Conservation (phyloP, 2,797 vertebrate species). For the Coilia nasus region DNA sequence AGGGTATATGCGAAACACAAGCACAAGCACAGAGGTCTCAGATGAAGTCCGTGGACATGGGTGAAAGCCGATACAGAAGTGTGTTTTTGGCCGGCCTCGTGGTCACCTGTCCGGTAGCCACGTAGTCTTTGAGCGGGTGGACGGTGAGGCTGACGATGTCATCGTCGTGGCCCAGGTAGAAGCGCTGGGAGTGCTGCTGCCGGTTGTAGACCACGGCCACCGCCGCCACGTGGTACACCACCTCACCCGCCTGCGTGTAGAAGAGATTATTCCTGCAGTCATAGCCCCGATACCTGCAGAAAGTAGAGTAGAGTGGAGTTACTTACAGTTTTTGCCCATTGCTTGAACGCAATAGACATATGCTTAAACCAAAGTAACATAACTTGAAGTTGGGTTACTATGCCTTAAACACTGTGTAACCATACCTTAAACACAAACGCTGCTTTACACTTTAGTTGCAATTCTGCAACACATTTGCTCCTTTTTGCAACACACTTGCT, state of each 20-base stretch:
- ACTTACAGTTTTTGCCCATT: too few species aligned
- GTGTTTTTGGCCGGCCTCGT: background rate
- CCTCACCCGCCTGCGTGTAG: conserved; percentile 91
- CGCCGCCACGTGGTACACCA: conserved; percentile 92
- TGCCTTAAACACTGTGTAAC: too few species aligned
- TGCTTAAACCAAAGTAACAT: too few species aligned
- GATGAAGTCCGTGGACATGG: background rate
- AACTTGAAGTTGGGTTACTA: too few species aligned
- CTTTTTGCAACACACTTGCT: too few species aligned
- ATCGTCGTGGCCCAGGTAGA: conserved; percentile 93
- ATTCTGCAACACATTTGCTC: too few species aligned
- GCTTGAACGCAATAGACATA: too few species aligned
- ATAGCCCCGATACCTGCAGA: conserved; percentile 87
- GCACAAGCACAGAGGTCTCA: background rate
- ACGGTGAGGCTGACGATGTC: conserved; percentile 90
- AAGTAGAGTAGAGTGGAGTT: background rate
- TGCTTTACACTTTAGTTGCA: too few species aligned
- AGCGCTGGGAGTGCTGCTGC: conserved; percentile 86
- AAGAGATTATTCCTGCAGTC: conserved; percentile 96
- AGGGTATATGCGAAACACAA: too few species aligned
- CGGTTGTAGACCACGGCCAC: conserved; percentile 88
- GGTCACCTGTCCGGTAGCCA: conserved; percentile 88
- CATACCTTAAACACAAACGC: too few species aligned
- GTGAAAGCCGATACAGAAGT: background rate
- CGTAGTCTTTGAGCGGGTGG: conserved; percentile 91